Percentiles rank a stretch among this genome's conserved stretches.
phyloP scores from a whole-genome alignment of 2,113 vertebrate genomes.

The Eretmochelys imbricata region DNA sequence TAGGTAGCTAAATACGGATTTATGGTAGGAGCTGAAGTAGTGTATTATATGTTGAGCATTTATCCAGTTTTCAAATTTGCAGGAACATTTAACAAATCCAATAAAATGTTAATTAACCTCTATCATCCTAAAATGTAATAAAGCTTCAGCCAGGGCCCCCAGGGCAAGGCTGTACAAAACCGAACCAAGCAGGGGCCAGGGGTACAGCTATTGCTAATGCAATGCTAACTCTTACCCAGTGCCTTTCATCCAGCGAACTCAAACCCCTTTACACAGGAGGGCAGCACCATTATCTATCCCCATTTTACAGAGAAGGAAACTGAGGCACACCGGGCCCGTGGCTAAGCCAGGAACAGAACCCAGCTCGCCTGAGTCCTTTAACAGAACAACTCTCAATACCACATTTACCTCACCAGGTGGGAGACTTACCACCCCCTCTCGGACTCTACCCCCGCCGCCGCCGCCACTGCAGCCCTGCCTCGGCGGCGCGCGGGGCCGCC shows the following conservation, averaged over 20 bases:
- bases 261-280: not conserved
- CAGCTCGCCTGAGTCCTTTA: not conserved
- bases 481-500: not conserved
- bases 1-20: not conserved
- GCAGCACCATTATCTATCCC: not conserved
- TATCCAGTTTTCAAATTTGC: not conserved
- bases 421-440: no score
- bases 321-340: not conserved
- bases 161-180: fast-evolving
- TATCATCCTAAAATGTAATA: not conserved
- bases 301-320: not conserved
- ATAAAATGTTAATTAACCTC: not conserved
- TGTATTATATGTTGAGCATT: not conserved
- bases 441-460: no score
- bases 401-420: fast-evolving
- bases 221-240: not conserved
- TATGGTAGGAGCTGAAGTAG: no score
- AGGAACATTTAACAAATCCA: not conserved
- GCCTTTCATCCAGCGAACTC: not conserved
- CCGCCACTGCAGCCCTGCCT: no score
- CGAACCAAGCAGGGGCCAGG: not conserved
- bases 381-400: not conserved
- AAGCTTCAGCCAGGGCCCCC: no score
- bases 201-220: not conserved
- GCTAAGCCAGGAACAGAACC: not conserved